Percentiles rank a stretch among this genome's conserved stretches.
Conservation (phyloP, 2,797 vertebrate species). For the Alca torda region DNA sequence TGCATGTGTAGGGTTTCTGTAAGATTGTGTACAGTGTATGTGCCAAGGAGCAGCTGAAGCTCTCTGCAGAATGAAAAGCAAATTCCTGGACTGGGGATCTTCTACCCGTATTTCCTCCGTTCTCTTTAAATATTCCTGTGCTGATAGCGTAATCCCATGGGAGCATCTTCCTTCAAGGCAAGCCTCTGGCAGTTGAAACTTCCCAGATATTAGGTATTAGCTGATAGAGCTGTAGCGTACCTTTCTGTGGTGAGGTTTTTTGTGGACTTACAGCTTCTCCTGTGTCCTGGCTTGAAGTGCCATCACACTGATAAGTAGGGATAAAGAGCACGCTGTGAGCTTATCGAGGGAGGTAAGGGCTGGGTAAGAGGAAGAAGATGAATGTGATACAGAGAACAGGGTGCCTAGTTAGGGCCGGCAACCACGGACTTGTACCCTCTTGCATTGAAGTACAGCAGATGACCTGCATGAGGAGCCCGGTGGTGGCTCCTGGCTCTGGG, state of each 20-base stretch:
- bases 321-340: too few relatives aligned
- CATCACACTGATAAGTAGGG: fast-evolving
- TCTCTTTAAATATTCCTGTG: background rate
- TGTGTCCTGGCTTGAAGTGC: background rate
- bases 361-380: background rate
- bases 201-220: background rate
- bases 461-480: fast-evolving
- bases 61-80: background rate
- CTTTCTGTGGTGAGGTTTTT: background rate
- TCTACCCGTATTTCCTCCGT: background rate
- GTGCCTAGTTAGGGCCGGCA: background rate
- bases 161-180: background rate
- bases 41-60: background rate
- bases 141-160: background rate
- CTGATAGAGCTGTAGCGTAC: background rate
- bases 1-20: background rate
- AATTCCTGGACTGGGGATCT: background rate
- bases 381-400: background rate
- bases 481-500: background rate
- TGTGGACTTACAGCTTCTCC: background rate
- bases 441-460: background rate
- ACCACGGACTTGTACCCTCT: fast-evolving
- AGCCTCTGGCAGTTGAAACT: background rate
- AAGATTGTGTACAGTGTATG: fast-evolving
- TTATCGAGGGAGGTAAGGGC: background rate